phyloP scores from a whole-genome alignment of 2,113 vertebrate genomes.

The Apteryx owenii region DNA sequence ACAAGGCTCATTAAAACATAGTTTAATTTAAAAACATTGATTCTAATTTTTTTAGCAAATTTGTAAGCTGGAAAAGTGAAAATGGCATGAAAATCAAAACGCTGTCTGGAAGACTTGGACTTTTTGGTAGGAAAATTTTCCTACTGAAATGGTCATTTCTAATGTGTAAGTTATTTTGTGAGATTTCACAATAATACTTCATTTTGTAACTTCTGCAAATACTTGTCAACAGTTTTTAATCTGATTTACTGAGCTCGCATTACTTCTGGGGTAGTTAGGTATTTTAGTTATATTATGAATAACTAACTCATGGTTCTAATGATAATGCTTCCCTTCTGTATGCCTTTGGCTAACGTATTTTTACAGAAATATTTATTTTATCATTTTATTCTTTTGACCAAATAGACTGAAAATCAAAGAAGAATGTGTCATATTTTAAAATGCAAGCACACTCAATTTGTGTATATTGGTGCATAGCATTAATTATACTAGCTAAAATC shows the following conservation, averaged over 20 bases:
- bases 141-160: neutral
- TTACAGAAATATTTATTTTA: slow-evolving; percentile 48
- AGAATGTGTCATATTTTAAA: slow-evolving; percentile 33
- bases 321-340: neutral
- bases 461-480: slow-evolving; percentile 48
- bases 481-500: slow-evolving; percentile 65
- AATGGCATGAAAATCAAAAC: neutral
- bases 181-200: neutral
- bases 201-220: neutral
- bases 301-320: neutral
- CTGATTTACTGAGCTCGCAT: neutral
- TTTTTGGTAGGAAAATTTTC: neutral
- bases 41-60: neutral
- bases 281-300: no score
- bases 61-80: neutral
- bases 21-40: neutral
- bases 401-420: slow-evolving; percentile 45
- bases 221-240: neutral
- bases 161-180: neutral
- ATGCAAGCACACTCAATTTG: slow-evolving; percentile 55
- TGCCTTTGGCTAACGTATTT: slow-evolving; percentile 21
- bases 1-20: neutral
- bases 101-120: no score
- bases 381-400: slow-evolving; percentile 36
- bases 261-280: neutral